Evolutionary conservation across 2,113 vertebrate genomes (phyloP).

Genomic region (Crotalus tigris): DNA sequence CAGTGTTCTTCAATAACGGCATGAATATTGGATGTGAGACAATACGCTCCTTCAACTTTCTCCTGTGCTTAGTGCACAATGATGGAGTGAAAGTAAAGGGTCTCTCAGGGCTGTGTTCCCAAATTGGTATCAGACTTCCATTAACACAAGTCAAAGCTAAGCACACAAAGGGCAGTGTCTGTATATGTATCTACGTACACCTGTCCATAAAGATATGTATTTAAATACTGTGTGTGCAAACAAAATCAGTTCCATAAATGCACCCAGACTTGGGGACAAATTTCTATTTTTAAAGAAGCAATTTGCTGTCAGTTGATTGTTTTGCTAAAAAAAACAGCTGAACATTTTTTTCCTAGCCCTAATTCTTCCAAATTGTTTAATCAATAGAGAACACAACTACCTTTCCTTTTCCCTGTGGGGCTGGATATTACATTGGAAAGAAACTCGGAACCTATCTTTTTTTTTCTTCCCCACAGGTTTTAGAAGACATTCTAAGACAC

Average conservation of each 20-base stretch:
- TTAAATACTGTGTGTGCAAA: slow-evolving; percentile 42
- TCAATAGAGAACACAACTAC: slow-evolving; percentile 19
- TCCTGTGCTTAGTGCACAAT: slow-evolving; percentile 34
- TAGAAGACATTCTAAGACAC: neutral
- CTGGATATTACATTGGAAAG: neutral
- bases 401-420: neutral
- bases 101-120: slow-evolving; percentile 26
- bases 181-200: neutral
- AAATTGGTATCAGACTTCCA: slow-evolving; percentile 46
- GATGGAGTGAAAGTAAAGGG: slow-evolving; percentile 36
- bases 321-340: slow-evolving; percentile 46
- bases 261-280: slow-evolving; percentile 51
- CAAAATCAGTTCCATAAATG: slow-evolving; percentile 45
- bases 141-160: slow-evolving; percentile 36
- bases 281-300: slow-evolving; percentile 50
- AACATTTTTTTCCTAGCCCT: slow-evolving; percentile 17
- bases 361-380: slow-evolving; percentile 35
- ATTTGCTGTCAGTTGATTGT: slow-evolving; percentile 60
- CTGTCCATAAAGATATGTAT: neutral
- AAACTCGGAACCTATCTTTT: slow-evolving; percentile 9
- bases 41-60: slow-evolving; percentile 49
- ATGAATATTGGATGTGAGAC: slow-evolving; percentile 63
- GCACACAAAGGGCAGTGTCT: slow-evolving; percentile 2
- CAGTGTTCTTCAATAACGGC: slow-evolving; percentile 58
- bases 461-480: neutral